These are phyloP conservation scores for Philonicus albiceps DNA, from an alignment of 2,888 invertebrate species.

Conservation along the genomic window DNA sequence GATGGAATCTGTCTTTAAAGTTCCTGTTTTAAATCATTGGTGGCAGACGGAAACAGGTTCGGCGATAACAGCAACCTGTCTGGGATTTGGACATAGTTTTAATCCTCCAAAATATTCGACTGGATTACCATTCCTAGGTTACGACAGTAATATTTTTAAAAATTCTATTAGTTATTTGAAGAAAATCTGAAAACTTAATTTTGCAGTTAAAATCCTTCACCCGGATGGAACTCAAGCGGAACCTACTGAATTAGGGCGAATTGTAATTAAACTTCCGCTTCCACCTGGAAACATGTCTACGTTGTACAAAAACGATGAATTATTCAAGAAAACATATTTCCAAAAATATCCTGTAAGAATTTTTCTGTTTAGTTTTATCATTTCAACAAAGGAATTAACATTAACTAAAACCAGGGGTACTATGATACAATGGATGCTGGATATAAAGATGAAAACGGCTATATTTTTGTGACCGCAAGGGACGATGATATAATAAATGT, in stretches of 20 bases:
- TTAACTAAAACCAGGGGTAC: conserved; percentile 55
- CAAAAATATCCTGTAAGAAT: conserved; percentile 78
- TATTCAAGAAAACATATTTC: conserved; percentile 84
- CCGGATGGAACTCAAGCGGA: conserved; percentile 75
- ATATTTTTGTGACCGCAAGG: conserved; percentile 87
- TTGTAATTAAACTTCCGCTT: conserved; percentile 83
- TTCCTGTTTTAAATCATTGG: conserved; percentile 90
- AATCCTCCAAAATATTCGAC: conserved; percentile 79
- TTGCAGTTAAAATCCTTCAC: conserved; percentile 71
- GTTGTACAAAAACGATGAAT: conserved; percentile 80
- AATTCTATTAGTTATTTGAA: background rate
- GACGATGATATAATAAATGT: conserved; percentile 95
- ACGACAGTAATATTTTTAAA: conserved; percentile 69
- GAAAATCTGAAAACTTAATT: background rate
- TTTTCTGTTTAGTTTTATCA: background rate
- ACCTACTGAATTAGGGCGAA: conserved; percentile 79
- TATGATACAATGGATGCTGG: conserved; percentile 96
- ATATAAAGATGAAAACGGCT: conserved; percentile 81
- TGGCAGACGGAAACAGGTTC: conserved; percentile 98
- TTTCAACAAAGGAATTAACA: background rate
- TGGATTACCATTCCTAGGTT: conserved; percentile 89
- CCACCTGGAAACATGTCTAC: conserved; percentile 90
- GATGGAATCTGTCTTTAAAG: conserved; percentile 75
- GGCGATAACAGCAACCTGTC: conserved; percentile 84
- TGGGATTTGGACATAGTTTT: conserved; percentile 76